Evolutionary conservation across 1,140 invertebrate genomes (phyloP), one percentile per base, ranked within the genome.

Genomic region (Cyphomyrmex costatus): DNA sequence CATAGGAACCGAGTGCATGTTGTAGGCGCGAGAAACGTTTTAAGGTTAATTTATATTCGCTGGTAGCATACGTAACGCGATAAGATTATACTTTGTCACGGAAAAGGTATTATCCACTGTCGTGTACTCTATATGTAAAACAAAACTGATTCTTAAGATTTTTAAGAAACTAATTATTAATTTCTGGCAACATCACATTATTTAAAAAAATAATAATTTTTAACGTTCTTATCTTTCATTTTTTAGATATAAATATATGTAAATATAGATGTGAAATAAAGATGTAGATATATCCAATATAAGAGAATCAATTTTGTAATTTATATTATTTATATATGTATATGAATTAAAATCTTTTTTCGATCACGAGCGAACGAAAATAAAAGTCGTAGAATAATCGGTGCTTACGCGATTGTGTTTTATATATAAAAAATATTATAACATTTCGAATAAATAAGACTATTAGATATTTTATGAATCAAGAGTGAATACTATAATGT

Each of bases 1-100:
- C 77, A 68, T 79, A 30, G n/a, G 1, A 53, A 19, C 8, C 49
- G 8, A 79, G 60, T 33, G 60, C 60, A 21, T 27, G 60, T 78
- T 33, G 60, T 19, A 78, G 42, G 27, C 76, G n/a, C 36, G 46
- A 68, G 77, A 68, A 68, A 10, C 5, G 14, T 33, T 79, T 79
- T 53, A 33, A 79, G n/a, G 27, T 68, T n/a, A 66, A 68, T 79
- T 79, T 46, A 78, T 66, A 78, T 78, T 78, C 27, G n/a, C 27
- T 19, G 74, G 56, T 63, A n/a, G 77, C 19, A 79, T 49, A 65
- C 65, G 4, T 63, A 16, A 27, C 42, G 33, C 53, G 53, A 42
- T 76, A 66, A 77, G 8, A 79, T 51, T 66, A 79, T 21, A 51
- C 27, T n/a, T 66, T 78, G 30, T 33, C 16, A 65, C 27, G 0